A percentile compares a stretch with the other conserved stretches of the same genome.
These are phyloP conservation scores for Palloptera scutellata DNA, from an alignment of 2,888 invertebrate species.

Conservation along the genomic window DNA sequence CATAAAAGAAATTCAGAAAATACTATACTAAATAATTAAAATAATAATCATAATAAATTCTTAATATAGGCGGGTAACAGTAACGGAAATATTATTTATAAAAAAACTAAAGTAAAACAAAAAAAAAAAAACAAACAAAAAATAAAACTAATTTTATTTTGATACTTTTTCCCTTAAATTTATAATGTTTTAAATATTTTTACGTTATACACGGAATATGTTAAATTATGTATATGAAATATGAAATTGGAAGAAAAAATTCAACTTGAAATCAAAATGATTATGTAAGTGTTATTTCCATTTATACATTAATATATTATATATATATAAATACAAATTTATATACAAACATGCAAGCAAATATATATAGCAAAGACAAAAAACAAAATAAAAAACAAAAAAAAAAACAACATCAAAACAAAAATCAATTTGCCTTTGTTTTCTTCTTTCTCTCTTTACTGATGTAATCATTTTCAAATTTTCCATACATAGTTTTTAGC, in stretches of 20 bases:
- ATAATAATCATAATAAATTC: constrained; percentile 6
- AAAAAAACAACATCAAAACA: constrained; percentile 12
- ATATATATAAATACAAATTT: constrained; percentile 50
- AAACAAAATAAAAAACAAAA: background rate
- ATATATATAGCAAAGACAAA: constrained; percentile 14
- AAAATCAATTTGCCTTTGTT: too few relatives aligned
- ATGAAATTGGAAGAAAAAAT: constrained; percentile 15
- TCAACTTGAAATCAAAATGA: constrained; percentile 46
- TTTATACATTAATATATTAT: constrained; percentile 53
- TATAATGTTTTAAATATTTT: constrained; percentile 46
- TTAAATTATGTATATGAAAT: constrained; percentile 12
- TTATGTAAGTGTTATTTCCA: constrained; percentile 61
- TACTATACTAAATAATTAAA: background rate
- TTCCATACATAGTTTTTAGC: too few relatives aligned
- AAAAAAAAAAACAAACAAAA: constrained; percentile 1
- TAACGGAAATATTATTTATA: background rate
- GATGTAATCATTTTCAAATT: too few relatives aligned
- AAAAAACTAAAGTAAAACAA: constrained; percentile 7
- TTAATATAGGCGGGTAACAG: constrained; percentile 9
- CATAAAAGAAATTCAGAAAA: constrained; percentile 47
- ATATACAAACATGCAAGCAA: constrained; percentile 39
- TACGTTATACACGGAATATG: background rate
- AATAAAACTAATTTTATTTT: constrained; percentile 18
- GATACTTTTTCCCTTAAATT: constrained; percentile 42
- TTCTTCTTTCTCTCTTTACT: too few relatives aligned